A percentile compares a stretch with the other conserved stretches of the same genome.
These are phyloP conservation scores for Psittacula cyanocephala DNA, from an alignment of 2,113 vertebrate species.

Conservation along the genomic window DNA sequence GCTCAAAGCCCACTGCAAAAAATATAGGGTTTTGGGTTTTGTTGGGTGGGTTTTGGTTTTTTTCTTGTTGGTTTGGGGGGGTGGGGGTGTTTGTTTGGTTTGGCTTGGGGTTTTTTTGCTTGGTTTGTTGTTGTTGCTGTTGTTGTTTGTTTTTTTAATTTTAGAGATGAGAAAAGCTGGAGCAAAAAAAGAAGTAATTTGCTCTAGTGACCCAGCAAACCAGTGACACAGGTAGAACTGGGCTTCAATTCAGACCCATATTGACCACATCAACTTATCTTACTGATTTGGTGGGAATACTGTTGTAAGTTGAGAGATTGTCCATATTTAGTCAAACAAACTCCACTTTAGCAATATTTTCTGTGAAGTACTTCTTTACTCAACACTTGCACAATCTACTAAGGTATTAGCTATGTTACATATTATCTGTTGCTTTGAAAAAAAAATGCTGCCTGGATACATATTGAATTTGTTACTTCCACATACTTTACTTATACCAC, in stretches of 20 bases:
- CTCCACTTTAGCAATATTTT: background rate
- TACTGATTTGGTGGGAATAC: background rate
- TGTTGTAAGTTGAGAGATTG: background rate
- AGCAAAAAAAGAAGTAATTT: background rate
- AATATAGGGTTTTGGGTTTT: too few species aligned
- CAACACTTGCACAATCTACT: background rate
- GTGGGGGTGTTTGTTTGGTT: background rate
- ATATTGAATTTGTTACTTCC: background rate
- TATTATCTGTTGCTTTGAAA: background rate
- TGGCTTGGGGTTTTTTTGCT: background rate
- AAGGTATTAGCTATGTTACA: background rate
- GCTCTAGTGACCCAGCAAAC: background rate
- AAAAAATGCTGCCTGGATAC: background rate
- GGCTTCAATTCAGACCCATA: background rate
- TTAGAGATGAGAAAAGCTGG: background rate
- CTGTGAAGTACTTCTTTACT: background rate
- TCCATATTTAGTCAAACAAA: background rate
- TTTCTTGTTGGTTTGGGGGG: background rate
- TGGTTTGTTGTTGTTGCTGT: background rate
- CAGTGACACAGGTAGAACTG: background rate
- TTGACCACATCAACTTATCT: background rate
- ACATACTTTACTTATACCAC: background rate
- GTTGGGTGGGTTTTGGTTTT: too few species aligned
- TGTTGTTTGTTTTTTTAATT: background rate
- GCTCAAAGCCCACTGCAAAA: too few species aligned